phyloP scores from a whole-genome alignment of 1,140 invertebrate genomes.

The Drosophila melanica region DNA sequence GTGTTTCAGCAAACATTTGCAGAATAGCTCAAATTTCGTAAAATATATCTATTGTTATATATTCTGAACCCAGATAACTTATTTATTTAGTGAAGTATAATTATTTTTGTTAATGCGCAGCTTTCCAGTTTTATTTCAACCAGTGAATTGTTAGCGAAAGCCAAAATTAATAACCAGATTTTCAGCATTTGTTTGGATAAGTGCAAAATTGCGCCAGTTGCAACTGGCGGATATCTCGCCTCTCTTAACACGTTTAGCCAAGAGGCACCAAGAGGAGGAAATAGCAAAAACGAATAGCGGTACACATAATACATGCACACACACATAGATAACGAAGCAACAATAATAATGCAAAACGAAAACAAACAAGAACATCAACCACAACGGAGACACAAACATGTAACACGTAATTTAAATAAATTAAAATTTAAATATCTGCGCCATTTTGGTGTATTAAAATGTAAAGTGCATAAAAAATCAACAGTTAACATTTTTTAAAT shows the following conservation, averaged over 20 bases:
- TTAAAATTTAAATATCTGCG: slow-evolving; percentile 65
- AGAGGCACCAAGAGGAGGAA: slow-evolving; percentile 2
- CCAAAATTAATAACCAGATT: not conserved
- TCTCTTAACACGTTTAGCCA: not conserved
- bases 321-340: slow-evolving; percentile 14
- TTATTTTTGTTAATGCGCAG: no score
- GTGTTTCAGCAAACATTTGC: slow-evolving; percentile 1
- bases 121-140: no score
- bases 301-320: slow-evolving; percentile 15
- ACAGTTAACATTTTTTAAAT: slow-evolving; percentile 86
- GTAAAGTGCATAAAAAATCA: slow-evolving; percentile 84
- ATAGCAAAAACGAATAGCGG: slow-evolving; percentile 36
- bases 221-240: not conserved
- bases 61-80: not conserved
- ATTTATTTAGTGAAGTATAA: no score
- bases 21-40: not conserved
- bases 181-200: not conserved
- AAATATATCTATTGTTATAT: not conserved
- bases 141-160: no score
- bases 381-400: slow-evolving; percentile 6
- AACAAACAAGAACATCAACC: slow-evolving; percentile 1
- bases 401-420: slow-evolving; percentile 39
- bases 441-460: slow-evolving; percentile 71
- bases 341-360: slow-evolving; percentile 9
- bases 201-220: not conserved